phyloP scores from a whole-genome alignment of 2,797 vertebrate genomes.

The Rhinatrema bivittatum region DNA sequence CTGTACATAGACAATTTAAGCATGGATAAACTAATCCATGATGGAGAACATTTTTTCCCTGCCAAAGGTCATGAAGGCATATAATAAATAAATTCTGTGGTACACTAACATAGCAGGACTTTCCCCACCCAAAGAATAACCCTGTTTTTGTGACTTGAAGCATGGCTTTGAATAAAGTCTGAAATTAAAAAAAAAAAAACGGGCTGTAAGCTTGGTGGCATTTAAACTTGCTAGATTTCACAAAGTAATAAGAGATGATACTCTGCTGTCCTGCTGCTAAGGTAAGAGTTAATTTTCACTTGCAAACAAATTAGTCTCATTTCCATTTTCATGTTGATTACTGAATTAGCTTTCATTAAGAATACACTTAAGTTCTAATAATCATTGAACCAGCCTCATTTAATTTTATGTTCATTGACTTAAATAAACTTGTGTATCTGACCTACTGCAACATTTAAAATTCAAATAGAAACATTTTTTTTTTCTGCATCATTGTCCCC shows the following conservation, averaged over 20 bases:
- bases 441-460: slow-evolving; percentile 77
- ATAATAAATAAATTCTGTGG: not conserved
- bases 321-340: slow-evolving; percentile 97
- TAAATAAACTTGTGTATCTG: slow-evolving; percentile 81
- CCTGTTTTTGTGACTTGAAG: slow-evolving; percentile 1
- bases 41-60: too few relatives aligned
- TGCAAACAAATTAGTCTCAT: slow-evolving; percentile 85
- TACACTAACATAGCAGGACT: not conserved
- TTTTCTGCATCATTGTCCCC: slow-evolving; percentile 2
- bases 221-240: slow-evolving; percentile 65
- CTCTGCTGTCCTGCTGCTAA: slow-evolving; percentile 53
- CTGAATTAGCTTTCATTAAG: slow-evolving; percentile 98
- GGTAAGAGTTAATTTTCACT: slow-evolving; percentile 90
- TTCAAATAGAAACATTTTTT: slow-evolving; percentile 66
- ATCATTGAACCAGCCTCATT: slow-evolving; percentile 81
- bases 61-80: too few relatives aligned
- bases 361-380: slow-evolving; percentile 93
- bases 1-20: too few relatives aligned
- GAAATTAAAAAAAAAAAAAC: not conserved
- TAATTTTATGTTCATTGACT: slow-evolving; percentile 93
- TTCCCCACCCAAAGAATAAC: slow-evolving; percentile 2
- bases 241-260: slow-evolving; percentile 38
- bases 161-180: not conserved
- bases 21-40: too few relatives aligned
- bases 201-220: slow-evolving; percentile 31